These are phyloP conservation scores for Kobus ellipsiprymnus DNA, from an alignment of 2,113 vertebrate species.

Conservation along the genomic window DNA sequence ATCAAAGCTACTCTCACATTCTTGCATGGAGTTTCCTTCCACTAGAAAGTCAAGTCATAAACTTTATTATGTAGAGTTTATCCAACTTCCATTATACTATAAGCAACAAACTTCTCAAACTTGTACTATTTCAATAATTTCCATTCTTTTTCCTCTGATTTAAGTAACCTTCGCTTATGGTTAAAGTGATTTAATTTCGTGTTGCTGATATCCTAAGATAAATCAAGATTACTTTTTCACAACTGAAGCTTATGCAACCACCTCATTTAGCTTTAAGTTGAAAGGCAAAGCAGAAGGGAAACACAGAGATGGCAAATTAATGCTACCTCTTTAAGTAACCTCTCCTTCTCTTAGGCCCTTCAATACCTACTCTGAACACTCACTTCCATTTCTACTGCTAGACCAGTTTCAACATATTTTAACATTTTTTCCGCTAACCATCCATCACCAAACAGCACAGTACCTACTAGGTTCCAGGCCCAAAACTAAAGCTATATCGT, in stretches of 20 bases:
- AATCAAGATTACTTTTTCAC: not conserved
- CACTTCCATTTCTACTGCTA: not conserved
- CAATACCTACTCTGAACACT: not conserved
- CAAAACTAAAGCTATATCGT: not conserved
- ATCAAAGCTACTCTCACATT: not conserved
- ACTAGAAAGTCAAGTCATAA: not conserved
- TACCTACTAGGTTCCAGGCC: not conserved
- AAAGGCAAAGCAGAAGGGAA: not conserved
- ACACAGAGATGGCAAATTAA: not conserved
- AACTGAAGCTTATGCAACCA: not conserved
- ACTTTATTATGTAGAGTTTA: not conserved
- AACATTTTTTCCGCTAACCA: not conserved
- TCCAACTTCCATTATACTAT: not conserved
- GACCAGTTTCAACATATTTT: not conserved
- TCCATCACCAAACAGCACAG: not conserved
- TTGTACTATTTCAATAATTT: conserved; percentile 5
- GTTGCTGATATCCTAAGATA: not conserved
- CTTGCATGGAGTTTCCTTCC: not conserved
- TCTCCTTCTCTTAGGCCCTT: no score
- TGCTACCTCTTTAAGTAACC: not conserved
- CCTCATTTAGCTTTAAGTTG: not conserved
- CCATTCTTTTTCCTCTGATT: not conserved
- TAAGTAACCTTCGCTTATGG: not conserved
- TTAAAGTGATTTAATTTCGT: not conserved
- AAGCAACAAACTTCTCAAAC: conserved; percentile 4